Evolutionary conservation across 2,888 invertebrate species (phyloP), one percentile per base, ranked within the genome.

Genomic region (Diachrysia chrysitis): DNA sequence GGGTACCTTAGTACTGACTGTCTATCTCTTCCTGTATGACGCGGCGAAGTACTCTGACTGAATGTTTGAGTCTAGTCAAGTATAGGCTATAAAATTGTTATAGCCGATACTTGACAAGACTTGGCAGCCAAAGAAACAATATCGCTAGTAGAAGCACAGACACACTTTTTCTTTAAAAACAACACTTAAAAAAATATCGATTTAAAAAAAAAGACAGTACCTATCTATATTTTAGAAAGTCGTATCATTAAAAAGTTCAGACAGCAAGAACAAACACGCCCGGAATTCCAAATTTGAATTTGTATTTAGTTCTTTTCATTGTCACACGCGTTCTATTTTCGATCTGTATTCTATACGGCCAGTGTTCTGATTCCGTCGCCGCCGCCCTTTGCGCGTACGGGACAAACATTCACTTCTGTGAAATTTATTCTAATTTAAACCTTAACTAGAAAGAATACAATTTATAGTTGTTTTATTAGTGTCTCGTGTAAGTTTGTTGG

Each of bases 261-360:
- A 71, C 71, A 32, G 25, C 55, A 69, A 75, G 56, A 57, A 62
- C 53, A 68, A 67, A 69, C 73, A 55, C 57, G 57, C 17, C 19
- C 17, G 58, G 81, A 81, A 79, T 81, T 79, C 79, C 66, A 69
- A 82, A 82, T 81, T 82, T 79, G 77, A 82, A 81, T 75, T 70
- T 79, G 74, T 79, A 75, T 77, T 81, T 79, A 70, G 65, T 81
- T 81, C 58, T 79, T 82, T 81, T 82, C 82, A 82, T 82, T 81
- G 81, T 81, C 81, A 81, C 79, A 70, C 66, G 69, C 79, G 77
- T 79, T 81, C 81, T 81, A 82, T 81, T 82, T 82, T 77, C 60
- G 66, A 75, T 79, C 69, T 75, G 79, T 81, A 80, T 80, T 80
- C 80, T 69, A 67, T 67, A 81, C 70, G 55, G 72, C 70, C 82